Conservation (phyloP, 2,113 vertebrate species). For the Pycnonotus jocosus region DNA sequence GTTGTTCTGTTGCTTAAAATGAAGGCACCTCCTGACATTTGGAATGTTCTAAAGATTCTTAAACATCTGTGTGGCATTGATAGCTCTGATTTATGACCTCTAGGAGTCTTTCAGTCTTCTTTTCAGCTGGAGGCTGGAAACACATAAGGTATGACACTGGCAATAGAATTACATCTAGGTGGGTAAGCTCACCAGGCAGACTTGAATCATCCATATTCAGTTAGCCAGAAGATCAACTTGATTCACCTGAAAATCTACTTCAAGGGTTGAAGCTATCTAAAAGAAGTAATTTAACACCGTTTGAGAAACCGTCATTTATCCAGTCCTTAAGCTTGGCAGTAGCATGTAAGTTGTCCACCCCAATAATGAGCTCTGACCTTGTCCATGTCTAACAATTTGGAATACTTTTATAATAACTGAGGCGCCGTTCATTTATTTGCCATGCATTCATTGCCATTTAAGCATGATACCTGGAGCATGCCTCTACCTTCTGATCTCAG, state of each 20-base stretch:
- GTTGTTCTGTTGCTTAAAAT: not conserved
- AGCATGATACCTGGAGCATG: not conserved
- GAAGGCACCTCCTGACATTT: not conserved
- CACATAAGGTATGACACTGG: not conserved
- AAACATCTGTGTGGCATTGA: not conserved
- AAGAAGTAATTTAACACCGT: not conserved
- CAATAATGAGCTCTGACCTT: not conserved
- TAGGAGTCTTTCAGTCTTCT: not conserved
- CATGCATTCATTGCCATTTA: not conserved
- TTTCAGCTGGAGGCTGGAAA: not conserved
- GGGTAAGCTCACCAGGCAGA: not conserved
- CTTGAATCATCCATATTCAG: not conserved
- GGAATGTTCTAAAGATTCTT: not conserved
- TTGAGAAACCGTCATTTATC: not conserved
- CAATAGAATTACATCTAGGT: not conserved
- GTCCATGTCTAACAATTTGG: not conserved
- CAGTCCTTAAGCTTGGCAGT: not conserved
- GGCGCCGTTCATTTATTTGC: not conserved
- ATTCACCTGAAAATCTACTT: not conserved
- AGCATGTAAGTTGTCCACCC: not conserved
- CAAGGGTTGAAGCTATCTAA: not conserved
- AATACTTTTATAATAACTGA: not conserved
- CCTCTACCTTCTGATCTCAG: not conserved
- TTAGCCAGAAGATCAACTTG: not conserved
- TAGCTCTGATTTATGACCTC: not conserved